Percentiles rank a stretch among this genome's conserved stretches.
Evolutionary conservation across 2,113 vertebrate species (phyloP).

Genomic region (Crotophaga sulcirostris): DNA sequence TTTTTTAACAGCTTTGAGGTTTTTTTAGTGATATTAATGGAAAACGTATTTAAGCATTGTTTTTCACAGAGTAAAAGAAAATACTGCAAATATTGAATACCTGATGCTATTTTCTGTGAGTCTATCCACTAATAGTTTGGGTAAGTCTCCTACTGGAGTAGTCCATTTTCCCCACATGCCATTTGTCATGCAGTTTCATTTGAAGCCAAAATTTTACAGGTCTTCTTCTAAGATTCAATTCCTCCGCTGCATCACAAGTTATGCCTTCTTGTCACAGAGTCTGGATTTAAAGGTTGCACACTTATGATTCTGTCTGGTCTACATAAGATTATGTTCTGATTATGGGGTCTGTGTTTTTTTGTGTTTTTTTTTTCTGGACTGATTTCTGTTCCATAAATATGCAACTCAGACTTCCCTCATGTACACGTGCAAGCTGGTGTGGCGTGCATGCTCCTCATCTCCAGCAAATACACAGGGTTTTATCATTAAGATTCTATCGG

Average conservation of each 20-base stretch:
- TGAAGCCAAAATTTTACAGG: neutral
- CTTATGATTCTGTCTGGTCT: neutral
- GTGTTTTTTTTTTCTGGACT: neutral
- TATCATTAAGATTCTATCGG: neutral
- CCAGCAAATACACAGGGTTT: neutral
- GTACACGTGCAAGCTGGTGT: neutral
- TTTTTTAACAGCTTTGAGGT: neutral
- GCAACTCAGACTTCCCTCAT: neutral
- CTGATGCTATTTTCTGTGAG: neutral
- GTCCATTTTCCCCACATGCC: neutral
- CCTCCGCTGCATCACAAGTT: neutral
- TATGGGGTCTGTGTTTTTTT: neutral
- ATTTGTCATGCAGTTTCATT: neutral
- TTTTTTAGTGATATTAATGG: neutral
- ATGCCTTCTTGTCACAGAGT: neutral
- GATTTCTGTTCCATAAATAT: neutral
- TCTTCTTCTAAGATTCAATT: neutral
- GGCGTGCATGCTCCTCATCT: neutral
- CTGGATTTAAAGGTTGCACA: neutral
- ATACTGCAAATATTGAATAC: neutral
- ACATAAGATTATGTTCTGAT: neutral
- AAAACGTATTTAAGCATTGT: neutral
- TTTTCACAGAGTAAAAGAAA: slow-evolving; percentile 2
- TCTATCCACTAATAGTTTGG: neutral
- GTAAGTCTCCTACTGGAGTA: neutral